Evolutionary conservation across 2,888 invertebrate species (phyloP).

Genomic region (Eupithecia subumbrata): DNA sequence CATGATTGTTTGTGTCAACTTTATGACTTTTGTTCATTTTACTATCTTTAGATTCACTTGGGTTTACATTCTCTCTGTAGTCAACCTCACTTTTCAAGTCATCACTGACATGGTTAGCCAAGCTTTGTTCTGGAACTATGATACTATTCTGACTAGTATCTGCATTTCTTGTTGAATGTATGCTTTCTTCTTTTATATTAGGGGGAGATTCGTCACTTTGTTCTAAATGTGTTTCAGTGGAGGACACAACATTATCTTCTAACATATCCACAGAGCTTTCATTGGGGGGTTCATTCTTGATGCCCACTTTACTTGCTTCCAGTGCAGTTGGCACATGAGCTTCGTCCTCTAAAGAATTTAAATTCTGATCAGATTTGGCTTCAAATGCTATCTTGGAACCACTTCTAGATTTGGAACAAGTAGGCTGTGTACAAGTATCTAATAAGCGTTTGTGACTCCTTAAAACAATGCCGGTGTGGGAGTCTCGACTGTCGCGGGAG

Average conservation of each 20-base stretch:
- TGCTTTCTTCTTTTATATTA: conserved; percentile 55
- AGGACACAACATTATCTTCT: conserved; percentile 53
- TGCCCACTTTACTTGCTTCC: conserved; percentile 57
- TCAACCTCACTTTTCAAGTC: conserved; percentile 78
- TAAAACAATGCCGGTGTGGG: conserved; percentile 83
- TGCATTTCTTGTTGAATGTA: conserved; percentile 51
- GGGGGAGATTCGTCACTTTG: conserved; percentile 72
- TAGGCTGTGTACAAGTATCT: conserved; percentile 62
- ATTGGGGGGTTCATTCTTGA: conserved; percentile 59
- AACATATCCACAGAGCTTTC: conserved; percentile 53
- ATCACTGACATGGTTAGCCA: conserved; percentile 65
- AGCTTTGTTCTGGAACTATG: conserved; percentile 62
- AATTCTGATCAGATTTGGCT: conserved; percentile 62
- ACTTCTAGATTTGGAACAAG: conserved; percentile 65
- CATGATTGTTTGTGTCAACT: conserved; percentile 65
- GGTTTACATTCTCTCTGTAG: conserved; percentile 82
- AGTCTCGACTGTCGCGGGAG: conserved; percentile 77
- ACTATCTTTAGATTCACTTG: conserved; percentile 75
- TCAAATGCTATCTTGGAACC: conserved; percentile 61
- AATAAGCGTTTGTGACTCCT: conserved; percentile 85
- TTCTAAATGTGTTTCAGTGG: conserved; percentile 55
- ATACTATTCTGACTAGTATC: conserved; percentile 56
- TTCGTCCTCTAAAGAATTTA: conserved; percentile 66
- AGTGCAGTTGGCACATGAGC: conserved; percentile 58
- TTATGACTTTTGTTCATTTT: conserved; percentile 72